Evolutionary conservation across 2,888 invertebrate genomes (phyloP).

Genomic region (Aleiodes testaceus): DNA sequence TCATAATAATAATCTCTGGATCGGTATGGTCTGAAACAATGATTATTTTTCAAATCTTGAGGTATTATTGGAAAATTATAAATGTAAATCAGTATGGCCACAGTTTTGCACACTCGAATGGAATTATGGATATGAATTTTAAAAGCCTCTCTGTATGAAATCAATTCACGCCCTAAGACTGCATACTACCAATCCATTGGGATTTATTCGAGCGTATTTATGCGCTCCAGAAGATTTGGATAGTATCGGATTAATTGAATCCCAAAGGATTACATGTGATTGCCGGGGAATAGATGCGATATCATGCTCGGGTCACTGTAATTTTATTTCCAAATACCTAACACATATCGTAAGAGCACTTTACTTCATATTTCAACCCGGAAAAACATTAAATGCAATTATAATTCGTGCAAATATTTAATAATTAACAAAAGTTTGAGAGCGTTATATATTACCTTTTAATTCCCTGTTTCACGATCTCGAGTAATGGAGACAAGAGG

Average conservation of each 20-base stretch:
- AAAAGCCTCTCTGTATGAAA: background rate
- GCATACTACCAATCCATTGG: slow-evolving; percentile 11
- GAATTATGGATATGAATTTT: background rate
- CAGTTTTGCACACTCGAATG: too few relatives aligned
- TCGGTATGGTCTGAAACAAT: slow-evolving; percentile 61
- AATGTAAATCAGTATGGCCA: too few relatives aligned
- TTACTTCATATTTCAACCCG: background rate
- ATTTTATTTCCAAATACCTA: slow-evolving; percentile 15
- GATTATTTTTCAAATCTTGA: background rate
- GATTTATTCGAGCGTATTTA: slow-evolving; percentile 43
- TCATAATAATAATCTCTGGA: slow-evolving; percentile 68
- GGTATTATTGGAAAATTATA: too few relatives aligned
- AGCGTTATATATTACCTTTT: too few relatives aligned
- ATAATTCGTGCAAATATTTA: background rate
- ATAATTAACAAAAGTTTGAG: slow-evolving; percentile 4
- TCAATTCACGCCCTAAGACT: slow-evolving; percentile 20
- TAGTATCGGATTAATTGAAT: slow-evolving; percentile 42
- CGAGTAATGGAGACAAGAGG: background rate
- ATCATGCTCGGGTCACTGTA: slow-evolving; percentile 14
- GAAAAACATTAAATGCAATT: slow-evolving; percentile 6
- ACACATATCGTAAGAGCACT: slow-evolving; percentile 8
- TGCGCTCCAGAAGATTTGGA: slow-evolving; percentile 40
- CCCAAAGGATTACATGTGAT: slow-evolving; percentile 38
- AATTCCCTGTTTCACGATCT: too few relatives aligned
- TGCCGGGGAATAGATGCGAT: slow-evolving; percentile 6